Conservation (phyloP, 2,888 invertebrate species). For the Oxyscelio sp. region DNA sequence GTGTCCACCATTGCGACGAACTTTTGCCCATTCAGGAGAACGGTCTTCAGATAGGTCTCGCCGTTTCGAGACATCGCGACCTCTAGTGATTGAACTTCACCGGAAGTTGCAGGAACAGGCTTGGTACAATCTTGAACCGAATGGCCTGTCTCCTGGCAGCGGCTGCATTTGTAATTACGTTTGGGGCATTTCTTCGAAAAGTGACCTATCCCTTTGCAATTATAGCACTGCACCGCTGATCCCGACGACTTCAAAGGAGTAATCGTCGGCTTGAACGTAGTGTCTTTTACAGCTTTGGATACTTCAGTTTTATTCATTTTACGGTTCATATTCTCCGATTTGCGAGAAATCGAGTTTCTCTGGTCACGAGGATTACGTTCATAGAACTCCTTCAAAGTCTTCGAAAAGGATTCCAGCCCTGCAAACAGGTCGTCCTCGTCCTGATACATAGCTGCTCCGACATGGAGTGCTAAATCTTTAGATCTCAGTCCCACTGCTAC, state of each 20-base stretch:
- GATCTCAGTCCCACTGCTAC: background rate
- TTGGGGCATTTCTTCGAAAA: conserved; percentile 51
- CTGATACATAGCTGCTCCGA: background rate
- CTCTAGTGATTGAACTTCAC: conserved; percentile 31
- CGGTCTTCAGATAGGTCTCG: conserved; percentile 50
- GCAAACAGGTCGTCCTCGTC: conserved; percentile 21
- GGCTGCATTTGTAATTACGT: background rate
- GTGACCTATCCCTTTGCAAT: conserved; percentile 39
- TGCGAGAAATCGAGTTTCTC: too few species aligned
- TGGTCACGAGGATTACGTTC: background rate
- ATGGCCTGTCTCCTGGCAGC: conserved; percentile 14
- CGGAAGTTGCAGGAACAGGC: background rate
- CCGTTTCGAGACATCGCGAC: background rate
- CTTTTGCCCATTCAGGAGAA: conserved; percentile 14
- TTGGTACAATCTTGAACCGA: conserved; percentile 5
- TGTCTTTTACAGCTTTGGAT: background rate
- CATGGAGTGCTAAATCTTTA: background rate
- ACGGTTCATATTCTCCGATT: background rate
- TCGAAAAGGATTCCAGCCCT: background rate
- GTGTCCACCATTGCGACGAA: conserved; percentile 61
- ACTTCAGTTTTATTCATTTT: background rate
- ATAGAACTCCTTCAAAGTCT: background rate
- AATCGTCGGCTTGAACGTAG: background rate
- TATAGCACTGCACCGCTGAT: conserved; percentile 20
- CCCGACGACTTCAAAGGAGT: too few species aligned